Percentiles rank a stretch among this genome's conserved stretches.
phyloP scores from a whole-genome alignment of 2,797 vertebrate genomes.

The Myoxocephalus aenaeus region DNA sequence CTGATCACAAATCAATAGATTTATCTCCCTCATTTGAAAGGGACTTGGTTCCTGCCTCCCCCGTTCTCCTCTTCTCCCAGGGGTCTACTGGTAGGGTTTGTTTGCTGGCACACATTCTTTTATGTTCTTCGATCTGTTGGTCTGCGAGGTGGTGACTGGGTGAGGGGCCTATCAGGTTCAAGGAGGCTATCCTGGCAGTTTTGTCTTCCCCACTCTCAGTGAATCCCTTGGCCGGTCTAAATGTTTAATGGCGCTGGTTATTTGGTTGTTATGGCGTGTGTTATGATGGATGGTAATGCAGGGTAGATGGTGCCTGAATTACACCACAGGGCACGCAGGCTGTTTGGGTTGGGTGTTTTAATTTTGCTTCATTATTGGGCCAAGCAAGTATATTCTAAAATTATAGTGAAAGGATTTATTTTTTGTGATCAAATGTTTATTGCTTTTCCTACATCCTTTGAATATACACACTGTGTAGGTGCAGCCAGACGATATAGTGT shows the following conservation, averaged over 20 bases:
- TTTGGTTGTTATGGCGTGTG: conserved; percentile 71
- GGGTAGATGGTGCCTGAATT: conserved; percentile 56
- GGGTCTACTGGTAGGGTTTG: conserved; percentile 70
- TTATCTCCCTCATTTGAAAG: conserved; percentile 73
- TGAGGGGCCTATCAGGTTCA: conserved; percentile 65
- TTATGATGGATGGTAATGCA: conserved; percentile 80
- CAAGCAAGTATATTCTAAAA: conserved; percentile 28
- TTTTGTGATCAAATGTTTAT: neutral
- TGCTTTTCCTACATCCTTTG: neutral
- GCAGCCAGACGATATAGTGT: neutral
- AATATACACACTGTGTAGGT: neutral
- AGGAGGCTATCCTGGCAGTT: conserved; percentile 54
- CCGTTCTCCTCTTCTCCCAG: conserved; percentile 62
- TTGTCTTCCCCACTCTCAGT: conserved; percentile 43
- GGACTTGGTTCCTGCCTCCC: conserved; percentile 50
- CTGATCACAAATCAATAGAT: conserved; percentile 84
- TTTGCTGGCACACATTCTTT: conserved; percentile 73
- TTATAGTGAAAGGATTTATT: conserved; percentile 5
- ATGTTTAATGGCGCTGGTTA: conserved; percentile 83
- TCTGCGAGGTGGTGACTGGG: conserved; percentile 62
- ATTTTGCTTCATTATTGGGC: conserved; percentile 41
- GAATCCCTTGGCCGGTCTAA: conserved; percentile 69
- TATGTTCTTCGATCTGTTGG: conserved; percentile 83
- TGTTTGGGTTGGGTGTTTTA: conserved; percentile 74
- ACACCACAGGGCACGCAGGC: conserved; percentile 66